A percentile compares a stretch with the other conserved stretches of the same genome.
Evolutionary conservation across 2,113 vertebrate genomes (phyloP).

Genomic region (Sceloporus tristichus): DNA sequence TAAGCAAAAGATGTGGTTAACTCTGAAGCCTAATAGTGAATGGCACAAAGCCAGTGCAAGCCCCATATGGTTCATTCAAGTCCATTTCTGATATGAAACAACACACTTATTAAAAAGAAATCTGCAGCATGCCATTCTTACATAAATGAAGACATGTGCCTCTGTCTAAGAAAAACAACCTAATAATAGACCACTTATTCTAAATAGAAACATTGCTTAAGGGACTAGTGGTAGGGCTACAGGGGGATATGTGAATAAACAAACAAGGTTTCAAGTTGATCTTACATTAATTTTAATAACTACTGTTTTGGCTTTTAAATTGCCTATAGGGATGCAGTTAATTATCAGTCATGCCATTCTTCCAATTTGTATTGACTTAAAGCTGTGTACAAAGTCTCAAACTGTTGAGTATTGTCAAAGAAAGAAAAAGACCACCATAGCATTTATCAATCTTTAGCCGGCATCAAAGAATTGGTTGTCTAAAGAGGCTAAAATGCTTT

Average conservation of each 20-base stretch:
- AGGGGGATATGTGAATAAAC: background rate
- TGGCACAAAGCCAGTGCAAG: slow-evolving; percentile 77
- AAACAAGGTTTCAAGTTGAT: background rate
- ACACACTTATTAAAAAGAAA: slow-evolving; percentile 39
- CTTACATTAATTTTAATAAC: background rate
- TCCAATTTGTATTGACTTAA: background rate
- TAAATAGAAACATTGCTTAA: background rate
- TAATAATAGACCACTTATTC: background rate
- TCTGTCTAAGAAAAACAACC: slow-evolving; percentile 22
- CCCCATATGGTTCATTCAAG: slow-evolving; percentile 75
- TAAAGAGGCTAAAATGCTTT: background rate
- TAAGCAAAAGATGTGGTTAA: slow-evolving; percentile 79
- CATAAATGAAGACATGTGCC: background rate
- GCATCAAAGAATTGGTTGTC: background rate
- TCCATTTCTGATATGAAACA: slow-evolving; percentile 56
- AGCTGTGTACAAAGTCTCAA: no score
- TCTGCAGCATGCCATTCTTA: slow-evolving; percentile 26
- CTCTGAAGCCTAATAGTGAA: slow-evolving; percentile 77
- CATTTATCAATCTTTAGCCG: background rate
- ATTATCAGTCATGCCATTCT: background rate
- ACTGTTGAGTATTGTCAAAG: background rate
- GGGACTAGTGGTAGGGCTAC: accelerated
- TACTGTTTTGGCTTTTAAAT: background rate
- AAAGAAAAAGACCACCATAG: background rate
- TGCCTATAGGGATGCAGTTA: background rate